A percentile compares a stretch with the other conserved stretches of the same genome.
Evolutionary conservation across 1,140 invertebrate species (phyloP).

Genomic region (Ostrea edulis): DNA sequence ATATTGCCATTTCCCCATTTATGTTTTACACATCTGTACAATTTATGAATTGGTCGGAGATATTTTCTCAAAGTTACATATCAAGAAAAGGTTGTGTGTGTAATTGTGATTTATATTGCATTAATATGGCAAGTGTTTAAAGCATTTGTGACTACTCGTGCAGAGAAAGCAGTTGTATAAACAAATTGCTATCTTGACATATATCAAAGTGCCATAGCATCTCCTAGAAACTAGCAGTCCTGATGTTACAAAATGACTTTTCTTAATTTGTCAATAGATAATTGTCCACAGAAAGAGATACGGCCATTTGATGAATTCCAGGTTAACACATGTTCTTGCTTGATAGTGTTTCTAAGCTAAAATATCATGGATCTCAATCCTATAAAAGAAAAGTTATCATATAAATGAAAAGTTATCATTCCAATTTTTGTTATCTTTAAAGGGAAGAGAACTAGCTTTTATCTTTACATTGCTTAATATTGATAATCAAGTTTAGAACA

Average conservation of each 20-base stretch:
- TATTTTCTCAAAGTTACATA: neutral
- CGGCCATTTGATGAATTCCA: too few species aligned
- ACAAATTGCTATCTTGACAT: neutral
- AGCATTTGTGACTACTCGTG: neutral
- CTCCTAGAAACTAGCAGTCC: neutral
- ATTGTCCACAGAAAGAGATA: neutral
- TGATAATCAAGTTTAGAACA: too few species aligned
- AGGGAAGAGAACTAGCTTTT: too few species aligned
- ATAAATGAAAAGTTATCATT: too few species aligned
- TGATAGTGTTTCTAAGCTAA: too few species aligned
- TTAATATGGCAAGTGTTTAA: neutral
- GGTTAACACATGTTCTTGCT: too few species aligned
- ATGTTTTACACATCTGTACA: too few species aligned
- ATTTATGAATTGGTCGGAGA: neutral
- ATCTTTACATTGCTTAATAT: too few species aligned
- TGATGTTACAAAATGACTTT: neutral
- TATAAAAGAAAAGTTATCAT: too few species aligned
- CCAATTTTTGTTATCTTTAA: too few species aligned
- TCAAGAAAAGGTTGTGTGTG: neutral
- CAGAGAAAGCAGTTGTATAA: neutral
- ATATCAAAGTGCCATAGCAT: neutral
- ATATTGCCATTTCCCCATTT: neutral
- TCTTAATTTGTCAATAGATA: neutral
- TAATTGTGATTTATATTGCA: neutral
- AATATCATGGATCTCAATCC: too few species aligned